Evolutionary conservation across 2,113 vertebrate genomes (phyloP).

Genomic region (Podiceps cristatus): DNA sequence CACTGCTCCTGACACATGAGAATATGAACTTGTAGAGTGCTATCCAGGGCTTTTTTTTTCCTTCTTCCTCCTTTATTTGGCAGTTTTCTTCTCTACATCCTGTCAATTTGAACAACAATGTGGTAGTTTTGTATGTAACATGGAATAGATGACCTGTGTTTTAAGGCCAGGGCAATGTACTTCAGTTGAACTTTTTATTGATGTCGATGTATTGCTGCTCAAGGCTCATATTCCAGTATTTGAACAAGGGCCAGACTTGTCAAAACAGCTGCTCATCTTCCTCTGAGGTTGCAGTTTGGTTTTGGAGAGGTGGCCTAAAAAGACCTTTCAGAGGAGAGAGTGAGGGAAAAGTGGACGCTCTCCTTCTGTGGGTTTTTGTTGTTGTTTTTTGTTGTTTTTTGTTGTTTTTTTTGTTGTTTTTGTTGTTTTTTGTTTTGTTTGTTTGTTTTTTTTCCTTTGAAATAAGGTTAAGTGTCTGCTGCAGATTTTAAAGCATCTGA

Average conservation of each 20-base stretch:
- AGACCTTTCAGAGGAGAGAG: background rate
- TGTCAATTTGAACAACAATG: background rate
- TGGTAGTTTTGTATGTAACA: background rate
- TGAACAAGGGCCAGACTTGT: conserved; percentile 37
- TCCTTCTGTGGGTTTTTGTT: background rate
- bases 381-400: background rate
- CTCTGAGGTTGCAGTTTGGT: background rate
- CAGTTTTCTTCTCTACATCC: background rate
- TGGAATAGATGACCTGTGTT: background rate
- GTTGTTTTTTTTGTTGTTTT: background rate
- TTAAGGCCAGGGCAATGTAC: background rate
- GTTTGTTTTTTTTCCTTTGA: background rate
- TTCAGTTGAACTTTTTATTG: conserved; percentile 7
- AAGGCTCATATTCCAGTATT: background rate
- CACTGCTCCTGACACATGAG: background rate
- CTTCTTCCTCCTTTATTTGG: background rate
- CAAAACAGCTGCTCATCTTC: conserved; percentile 24
- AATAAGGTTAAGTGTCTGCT: no score
- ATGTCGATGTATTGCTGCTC: background rate
- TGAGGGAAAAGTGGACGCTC: background rate
- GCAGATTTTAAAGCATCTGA: background rate
- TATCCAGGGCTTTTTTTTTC: background rate
- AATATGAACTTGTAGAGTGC: background rate
- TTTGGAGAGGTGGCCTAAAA: background rate
- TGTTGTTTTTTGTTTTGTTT: background rate